A percentile compares a stretch with the other conserved stretches of the same genome.
These are phyloP conservation scores for Orthonevra nobilis DNA, from an alignment of 2,888 invertebrate species.

Conservation along the genomic window DNA sequence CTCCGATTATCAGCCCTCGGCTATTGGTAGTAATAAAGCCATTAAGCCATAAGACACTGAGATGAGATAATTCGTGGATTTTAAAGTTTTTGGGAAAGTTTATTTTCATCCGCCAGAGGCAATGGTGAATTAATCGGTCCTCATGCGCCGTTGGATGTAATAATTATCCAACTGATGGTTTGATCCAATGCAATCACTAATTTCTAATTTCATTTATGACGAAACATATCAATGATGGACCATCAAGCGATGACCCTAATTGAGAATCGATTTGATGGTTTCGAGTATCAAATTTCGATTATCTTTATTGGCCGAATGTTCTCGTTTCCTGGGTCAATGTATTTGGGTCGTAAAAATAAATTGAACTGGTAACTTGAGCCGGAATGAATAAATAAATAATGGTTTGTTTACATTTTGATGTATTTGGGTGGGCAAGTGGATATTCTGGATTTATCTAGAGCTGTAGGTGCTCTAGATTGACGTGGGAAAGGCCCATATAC, in stretches of 20 bases:
- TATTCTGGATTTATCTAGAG: background rate
- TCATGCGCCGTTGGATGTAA: background rate
- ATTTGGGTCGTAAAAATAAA: constrained; percentile 21
- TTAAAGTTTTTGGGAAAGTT: constrained; percentile 40
- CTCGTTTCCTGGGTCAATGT: constrained; percentile 8
- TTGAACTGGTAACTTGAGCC: background rate
- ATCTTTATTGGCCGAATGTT: constrained; percentile 2
- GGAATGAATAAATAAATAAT: constrained; percentile 11
- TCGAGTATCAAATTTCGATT: constrained; percentile 1
- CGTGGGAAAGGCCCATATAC: too few relatives aligned
- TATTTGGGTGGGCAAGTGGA: too few relatives aligned
- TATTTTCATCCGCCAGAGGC: background rate
- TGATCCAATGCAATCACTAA: too few relatives aligned
- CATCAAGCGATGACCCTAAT: background rate
- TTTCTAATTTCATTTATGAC: constrained; percentile 5
- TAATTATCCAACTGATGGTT: constrained; percentile 1
- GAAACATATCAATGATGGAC: background rate
- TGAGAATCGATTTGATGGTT: background rate
- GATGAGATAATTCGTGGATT: constrained; percentile 24
- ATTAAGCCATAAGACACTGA: constrained; percentile 21
- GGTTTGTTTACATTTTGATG: too few relatives aligned
- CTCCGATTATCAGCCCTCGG: constrained; percentile 34
- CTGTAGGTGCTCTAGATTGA: constrained; percentile 3
- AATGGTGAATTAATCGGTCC: constrained; percentile 21
- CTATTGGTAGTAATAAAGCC: constrained; percentile 7